Conservation (phyloP, 2,797 vertebrate species). For the Cyprinella venusta region DNA sequence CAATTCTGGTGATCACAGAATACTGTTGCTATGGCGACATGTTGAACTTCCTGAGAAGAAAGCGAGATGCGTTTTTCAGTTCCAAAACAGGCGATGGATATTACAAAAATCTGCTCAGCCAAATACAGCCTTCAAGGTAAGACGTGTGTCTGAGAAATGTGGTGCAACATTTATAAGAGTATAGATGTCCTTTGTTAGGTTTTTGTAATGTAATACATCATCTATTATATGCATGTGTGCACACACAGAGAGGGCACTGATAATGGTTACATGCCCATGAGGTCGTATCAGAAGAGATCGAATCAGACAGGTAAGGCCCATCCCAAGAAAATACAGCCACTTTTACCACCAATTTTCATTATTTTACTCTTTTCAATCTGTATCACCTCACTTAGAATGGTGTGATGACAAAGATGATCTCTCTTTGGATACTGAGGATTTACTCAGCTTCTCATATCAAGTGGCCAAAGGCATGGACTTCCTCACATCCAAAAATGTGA, state of each 20-base stretch:
- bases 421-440: slow-evolving; percentile 84
- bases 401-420: slow-evolving; percentile 75
- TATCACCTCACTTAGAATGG: slow-evolving; percentile 50
- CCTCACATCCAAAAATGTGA: slow-evolving; percentile 92
- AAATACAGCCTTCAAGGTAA: slow-evolving; percentile 80
- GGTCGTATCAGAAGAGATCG: slow-evolving; percentile 78
- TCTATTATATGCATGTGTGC: slow-evolving; percentile 24
- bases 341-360: not conserved
- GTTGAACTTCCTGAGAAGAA: slow-evolving; percentile 94
- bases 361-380: not conserved
- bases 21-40: slow-evolving; percentile 99
- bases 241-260: slow-evolving; percentile 74
- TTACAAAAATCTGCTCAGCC: slow-evolving; percentile 87
- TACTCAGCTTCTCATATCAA: slow-evolving; percentile 95
- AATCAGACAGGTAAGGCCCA: slow-evolving; percentile 73
- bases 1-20: slow-evolving; percentile 95
- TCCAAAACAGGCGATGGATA: slow-evolving; percentile 79
- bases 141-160: slow-evolving; percentile 49
- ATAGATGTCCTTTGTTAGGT: slow-evolving; percentile 16
- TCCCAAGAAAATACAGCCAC: not conserved
- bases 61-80: slow-evolving; percentile 90
- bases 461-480: slow-evolving; percentile 99
- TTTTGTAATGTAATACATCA: not conserved
- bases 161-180: slow-evolving; percentile 17
- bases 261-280: slow-evolving; percentile 92